phyloP scores from a whole-genome alignment of 2,888 invertebrate species.

The Leucozona laternaria region DNA sequence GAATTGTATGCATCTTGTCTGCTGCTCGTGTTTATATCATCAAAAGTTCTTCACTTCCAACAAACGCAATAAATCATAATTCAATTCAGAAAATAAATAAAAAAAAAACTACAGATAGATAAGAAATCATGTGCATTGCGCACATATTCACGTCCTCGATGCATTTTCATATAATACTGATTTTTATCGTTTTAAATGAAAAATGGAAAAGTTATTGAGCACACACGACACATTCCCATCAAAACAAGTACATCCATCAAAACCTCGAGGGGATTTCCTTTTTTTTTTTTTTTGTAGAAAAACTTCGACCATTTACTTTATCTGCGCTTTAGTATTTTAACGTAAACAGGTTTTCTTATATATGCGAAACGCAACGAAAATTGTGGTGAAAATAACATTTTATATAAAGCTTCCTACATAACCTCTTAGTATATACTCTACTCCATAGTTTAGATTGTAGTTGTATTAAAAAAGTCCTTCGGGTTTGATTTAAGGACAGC shows the following conservation, averaged over 20 bases:
- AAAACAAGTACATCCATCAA: constrained; percentile 69
- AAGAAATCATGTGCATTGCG: neutral
- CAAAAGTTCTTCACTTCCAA: constrained; percentile 22
- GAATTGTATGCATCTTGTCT: too few species aligned
- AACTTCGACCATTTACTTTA: neutral
- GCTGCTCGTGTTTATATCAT: constrained; percentile 30
- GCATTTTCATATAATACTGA: neutral
- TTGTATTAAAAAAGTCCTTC: neutral
- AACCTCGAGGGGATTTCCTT: neutral
- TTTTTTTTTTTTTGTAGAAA: neutral
- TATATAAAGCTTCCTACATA: neutral
- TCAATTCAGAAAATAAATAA: constrained; percentile 15
- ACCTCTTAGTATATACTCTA: neutral
- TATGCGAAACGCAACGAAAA: neutral
- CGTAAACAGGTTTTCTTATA: constrained; percentile 17
- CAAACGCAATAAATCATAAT: constrained; percentile 51
- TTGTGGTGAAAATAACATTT: neutral
- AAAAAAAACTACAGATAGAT: neutral
- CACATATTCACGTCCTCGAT: neutral
- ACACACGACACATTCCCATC: constrained; percentile 56
- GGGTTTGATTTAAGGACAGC: neutral
- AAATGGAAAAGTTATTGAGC: constrained; percentile 34
- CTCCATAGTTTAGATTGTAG: neutral
- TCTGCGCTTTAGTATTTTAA: neutral
- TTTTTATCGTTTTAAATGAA: constrained; percentile 13